A percentile compares a stretch with the other conserved stretches of the same genome.
Conservation (phyloP, 1,140 invertebrate genomes). For the Planococcus citri region DNA sequence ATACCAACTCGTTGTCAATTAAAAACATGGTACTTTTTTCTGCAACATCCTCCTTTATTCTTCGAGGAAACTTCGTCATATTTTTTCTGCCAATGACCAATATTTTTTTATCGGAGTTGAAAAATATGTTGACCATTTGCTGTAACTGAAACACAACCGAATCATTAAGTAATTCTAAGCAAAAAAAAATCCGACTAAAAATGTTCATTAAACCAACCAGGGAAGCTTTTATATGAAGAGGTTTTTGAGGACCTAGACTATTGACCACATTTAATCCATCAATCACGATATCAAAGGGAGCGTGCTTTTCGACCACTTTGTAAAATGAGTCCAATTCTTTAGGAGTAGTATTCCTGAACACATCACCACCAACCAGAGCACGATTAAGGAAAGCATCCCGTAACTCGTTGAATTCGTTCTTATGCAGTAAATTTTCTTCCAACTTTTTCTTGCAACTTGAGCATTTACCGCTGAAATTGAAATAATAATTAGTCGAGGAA, state of each 20-base stretch:
- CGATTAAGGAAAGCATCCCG: constrained; percentile 45
- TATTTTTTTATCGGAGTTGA: constrained; percentile 41
- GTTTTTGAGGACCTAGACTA: background rate
- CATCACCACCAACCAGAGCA: constrained; percentile 51
- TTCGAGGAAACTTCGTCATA: constrained; percentile 49
- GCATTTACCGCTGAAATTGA: constrained; percentile 43
- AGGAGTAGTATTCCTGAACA: constrained; percentile 56
- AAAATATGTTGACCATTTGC: constrained; percentile 45
- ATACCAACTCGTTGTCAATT: constrained; percentile 35
- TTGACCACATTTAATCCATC: constrained; percentile 72
- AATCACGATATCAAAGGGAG: constrained; percentile 63
- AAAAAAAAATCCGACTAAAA: background rate
- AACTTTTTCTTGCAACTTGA: constrained; percentile 41
- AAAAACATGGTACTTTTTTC: constrained; percentile 30
- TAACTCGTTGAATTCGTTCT: constrained; percentile 48
- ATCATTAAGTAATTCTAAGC: background rate
- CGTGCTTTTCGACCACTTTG: constrained; percentile 45
- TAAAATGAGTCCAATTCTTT: constrained; percentile 52
- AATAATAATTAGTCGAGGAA: background rate
- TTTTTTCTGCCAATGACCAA: constrained; percentile 57
- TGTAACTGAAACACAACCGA: background rate
- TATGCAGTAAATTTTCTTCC: constrained; percentile 37
- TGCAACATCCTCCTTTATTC: background rate
- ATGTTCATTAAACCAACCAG: too few relatives aligned
- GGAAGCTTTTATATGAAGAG: background rate